Evolutionary conservation across 2,113 vertebrate species (phyloP).

Genomic region (Tachysurus vachellii): DNA sequence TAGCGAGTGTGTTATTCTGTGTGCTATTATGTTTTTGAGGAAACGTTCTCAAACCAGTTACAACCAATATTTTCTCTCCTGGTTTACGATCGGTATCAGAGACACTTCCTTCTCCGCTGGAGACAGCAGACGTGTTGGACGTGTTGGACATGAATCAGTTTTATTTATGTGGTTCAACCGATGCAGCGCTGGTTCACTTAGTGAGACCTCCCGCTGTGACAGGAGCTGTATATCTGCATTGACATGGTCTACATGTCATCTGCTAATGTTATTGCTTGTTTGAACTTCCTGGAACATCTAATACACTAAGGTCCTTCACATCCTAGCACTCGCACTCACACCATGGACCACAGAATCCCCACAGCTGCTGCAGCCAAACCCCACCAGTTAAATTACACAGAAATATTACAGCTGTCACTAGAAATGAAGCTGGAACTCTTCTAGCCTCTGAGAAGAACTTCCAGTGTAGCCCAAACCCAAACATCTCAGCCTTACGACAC

Average conservation of each 20-base stretch:
- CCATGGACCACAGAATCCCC: background rate
- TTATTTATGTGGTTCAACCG: background rate
- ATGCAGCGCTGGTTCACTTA: background rate
- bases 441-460: background rate
- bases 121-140: background rate
- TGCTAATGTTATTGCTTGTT: background rate
- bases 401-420: background rate
- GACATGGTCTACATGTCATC: background rate
- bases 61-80: background rate
- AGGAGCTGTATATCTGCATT: background rate
- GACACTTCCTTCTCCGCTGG: background rate
- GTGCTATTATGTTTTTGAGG: background rate
- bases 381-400: background rate
- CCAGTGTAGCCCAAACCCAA: background rate
- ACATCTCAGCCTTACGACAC: background rate
- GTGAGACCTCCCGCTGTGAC: background rate
- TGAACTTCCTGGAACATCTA: background rate
- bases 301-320: background rate
- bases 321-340: background rate
- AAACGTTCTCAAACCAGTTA: background rate
- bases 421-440: background rate
- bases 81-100: background rate
- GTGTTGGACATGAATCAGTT: background rate
- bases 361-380: background rate
- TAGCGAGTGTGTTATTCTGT: constrained; percentile 10